These are phyloP conservation scores for Trochalopteron elliotii DNA, from an alignment of 2,113 vertebrate species.

Conservation along the genomic window DNA sequence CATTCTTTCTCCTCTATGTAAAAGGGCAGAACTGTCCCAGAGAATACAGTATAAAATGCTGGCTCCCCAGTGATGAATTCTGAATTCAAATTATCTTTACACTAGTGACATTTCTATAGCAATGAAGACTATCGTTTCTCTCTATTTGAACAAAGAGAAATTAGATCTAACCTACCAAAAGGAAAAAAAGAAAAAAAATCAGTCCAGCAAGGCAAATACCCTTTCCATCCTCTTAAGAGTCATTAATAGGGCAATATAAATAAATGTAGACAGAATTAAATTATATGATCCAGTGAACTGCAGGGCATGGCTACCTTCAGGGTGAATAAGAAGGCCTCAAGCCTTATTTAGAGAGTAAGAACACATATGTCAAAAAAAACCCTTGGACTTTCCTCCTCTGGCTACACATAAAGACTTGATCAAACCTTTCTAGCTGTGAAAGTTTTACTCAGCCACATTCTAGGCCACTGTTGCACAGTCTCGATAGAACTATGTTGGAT, in stretches of 20 bases:
- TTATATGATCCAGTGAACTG: neutral
- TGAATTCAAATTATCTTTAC: neutral
- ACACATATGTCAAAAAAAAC: rapidly evolving
- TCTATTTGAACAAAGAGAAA: neutral
- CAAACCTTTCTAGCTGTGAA: neutral
- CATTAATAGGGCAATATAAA: neutral
- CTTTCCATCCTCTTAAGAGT: neutral
- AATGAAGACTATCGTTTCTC: neutral
- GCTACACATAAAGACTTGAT: neutral
- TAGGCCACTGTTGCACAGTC: neutral
- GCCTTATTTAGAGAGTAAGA: neutral
- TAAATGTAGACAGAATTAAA: neutral
- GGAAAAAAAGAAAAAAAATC: neutral
- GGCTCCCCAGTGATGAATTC: neutral
- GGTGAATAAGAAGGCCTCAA: neutral
- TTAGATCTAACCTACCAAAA: neutral
- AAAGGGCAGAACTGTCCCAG: neutral
- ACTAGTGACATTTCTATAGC: neutral
- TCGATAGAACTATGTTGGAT: neutral
- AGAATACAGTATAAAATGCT: neutral
- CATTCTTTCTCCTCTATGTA: neutral
- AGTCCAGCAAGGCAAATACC: neutral
- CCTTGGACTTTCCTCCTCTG: neutral
- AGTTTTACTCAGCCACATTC: neutral
- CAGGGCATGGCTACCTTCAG: neutral